Evolutionary conservation across 2,113 vertebrate genomes (phyloP), one percentile per base, ranked within the genome.

Genomic region (Engystomops pustulosus): DNA sequence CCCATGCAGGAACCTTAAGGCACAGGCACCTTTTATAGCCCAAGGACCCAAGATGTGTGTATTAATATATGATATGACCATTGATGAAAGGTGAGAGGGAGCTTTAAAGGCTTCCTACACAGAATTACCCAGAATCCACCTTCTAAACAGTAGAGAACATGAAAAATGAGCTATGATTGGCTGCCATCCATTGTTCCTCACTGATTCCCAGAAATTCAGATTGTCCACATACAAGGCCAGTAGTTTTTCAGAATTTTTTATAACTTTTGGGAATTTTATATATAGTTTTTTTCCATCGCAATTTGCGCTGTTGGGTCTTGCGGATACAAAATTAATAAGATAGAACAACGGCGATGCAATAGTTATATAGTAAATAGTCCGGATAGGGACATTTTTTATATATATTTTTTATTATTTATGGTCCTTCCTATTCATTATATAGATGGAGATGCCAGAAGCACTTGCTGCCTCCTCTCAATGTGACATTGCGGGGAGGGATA

Each of bases 391-490:
- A 70, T 23, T 41, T 44, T 23, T 67, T 67, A 36, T 36, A 34
- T 36, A 67, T 18, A 2, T 36, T 67, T 67, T 67, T 34, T 36
- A 67, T 67, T 67, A 67, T 36, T 67, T 53, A 32, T n/a, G 2
- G 47, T 47, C 25, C 27, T n/a, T 65, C 45, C 8, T 9, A 11
- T 77, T 38, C 49, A 23, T 34, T 58, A 11, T 25, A 20, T 58
- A n/a, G 49, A 51, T 36, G 32, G 32, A 34, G 72, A 34, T 18
- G 53, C 9, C 32, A 10, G n/a, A 34, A 41, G 0, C 38, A 18
- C 30, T 27, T 38, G 20, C 32, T 58, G 68, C 1, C 34, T 27
- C n/a, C 14, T 41, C 20, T 81, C 79, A 55, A 58, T 81, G 79
- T 55, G 79, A 71, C 70, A 27, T 65, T 67, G n/a, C 38, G 7